Evolutionary conservation across 2,888 invertebrate species (phyloP), one percentile per base, ranked within the genome.

Genomic region (Zootermopsis nevadensis): DNA sequence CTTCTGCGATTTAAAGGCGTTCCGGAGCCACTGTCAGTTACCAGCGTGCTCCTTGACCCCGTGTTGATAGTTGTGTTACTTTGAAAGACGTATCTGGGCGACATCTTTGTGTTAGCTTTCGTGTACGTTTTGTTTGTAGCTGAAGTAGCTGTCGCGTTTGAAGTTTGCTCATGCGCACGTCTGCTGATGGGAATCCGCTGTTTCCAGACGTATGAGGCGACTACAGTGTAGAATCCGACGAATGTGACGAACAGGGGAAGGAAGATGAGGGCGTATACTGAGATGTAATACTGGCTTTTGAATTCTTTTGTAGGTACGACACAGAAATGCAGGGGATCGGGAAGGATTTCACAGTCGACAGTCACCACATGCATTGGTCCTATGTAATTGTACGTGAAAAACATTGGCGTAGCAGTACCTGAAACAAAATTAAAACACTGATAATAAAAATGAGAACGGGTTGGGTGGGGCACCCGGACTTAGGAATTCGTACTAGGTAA

Each of bases 141-240:
- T 74, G 74, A 15, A 60, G 8, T 60, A 19, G 19, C 48, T 27
- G 27, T 60, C n/a, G n/a, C 27, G 10, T 60, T n/a, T n/a, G 60
- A 60, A 27, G 60, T 60, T 27, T 60, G 60, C 8, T n/a, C 60
- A 27, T 8, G 27, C 8, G 60, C n/a, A 1, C 60, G n/a, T n/a
- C 3, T 85, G 83, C 19, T 88, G 55, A 0, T 74, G n/a, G 89
- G 89, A 85, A 89, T 89, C 27, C 92, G 88, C 82, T 91, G 90
- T 55, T 87, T 87, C 91, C 91, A 92, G 81, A 92, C 87, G 83
- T 91, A 88, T n/a, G 87, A 87, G 2, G 92, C 92, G 67, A 92
- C 91, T 66, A 90, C 89, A n/a, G 74, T 88, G 85, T 92, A 92
- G 33, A 92, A 88, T 89, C 91, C 91, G 53, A 91, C 84, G 85